Conservation (phyloP, 2,888 invertebrate species). For the Arrhopalites spinosus region DNA sequence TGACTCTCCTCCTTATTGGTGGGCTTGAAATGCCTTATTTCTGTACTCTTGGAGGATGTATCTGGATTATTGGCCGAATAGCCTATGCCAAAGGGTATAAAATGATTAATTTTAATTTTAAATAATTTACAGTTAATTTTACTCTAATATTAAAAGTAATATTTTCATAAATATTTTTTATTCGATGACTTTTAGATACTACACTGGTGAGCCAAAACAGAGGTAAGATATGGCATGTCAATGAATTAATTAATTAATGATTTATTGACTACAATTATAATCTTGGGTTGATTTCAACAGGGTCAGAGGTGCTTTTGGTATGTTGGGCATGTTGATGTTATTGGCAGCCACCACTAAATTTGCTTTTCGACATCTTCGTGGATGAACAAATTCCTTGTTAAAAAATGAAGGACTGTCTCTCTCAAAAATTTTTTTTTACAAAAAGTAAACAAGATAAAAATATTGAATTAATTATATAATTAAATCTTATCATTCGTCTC, state of each 20-base stretch:
- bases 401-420: no score
- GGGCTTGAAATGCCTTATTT: conserved; percentile 61
- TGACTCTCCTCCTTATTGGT: conserved; percentile 60
- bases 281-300: no score
- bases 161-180: neutral
- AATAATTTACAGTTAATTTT: no score
- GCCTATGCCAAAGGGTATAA: conserved; percentile 60
- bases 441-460: no score
- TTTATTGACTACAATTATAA: neutral
- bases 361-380: conserved; percentile 45
- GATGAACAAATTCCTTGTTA: neutral
- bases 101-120: no score
- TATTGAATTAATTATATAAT: no score
- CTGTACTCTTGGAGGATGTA: conserved; percentile 59
- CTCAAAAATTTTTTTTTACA: no score
- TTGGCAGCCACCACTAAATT: conserved; percentile 49
- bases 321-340: conserved; percentile 48
- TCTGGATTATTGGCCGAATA: conserved; percentile 60
- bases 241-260: neutral
- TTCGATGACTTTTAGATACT: conserved; percentile 36
- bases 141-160: neutral
- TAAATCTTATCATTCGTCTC: no score
- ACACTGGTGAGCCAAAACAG: conserved; percentile 53
- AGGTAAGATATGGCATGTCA: conserved; percentile 39
- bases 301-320: conserved; percentile 50